These are phyloP conservation scores for Lophura nycthemera DNA, from an alignment of 2,113 vertebrate species.

Conservation along the genomic window DNA sequence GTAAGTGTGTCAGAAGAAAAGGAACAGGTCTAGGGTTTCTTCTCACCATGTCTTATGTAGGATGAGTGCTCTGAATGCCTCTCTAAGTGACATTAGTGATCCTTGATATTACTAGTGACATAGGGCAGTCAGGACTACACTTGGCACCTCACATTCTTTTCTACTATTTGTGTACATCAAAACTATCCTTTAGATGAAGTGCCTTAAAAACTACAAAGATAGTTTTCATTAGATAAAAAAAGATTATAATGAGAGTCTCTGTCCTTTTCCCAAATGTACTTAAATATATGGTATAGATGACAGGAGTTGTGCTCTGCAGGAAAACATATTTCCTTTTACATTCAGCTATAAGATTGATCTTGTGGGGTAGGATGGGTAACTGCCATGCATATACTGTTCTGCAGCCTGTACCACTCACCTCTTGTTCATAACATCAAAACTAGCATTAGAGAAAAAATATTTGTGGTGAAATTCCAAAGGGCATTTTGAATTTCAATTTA, in stretches of 20 bases:
- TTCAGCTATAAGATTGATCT: slow-evolving; percentile 20
- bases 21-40: slow-evolving; percentile 77
- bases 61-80: not conserved
- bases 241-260: not conserved
- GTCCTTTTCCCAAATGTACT: not conserved
- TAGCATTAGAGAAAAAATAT: slow-evolving; percentile 72
- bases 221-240: not conserved
- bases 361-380: slow-evolving; percentile 51
- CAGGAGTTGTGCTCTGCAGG: not conserved
- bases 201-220: not conserved
- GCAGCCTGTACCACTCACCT: slow-evolving; percentile 23
- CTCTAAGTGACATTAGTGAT: not conserved
- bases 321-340: not conserved
- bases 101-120: not conserved
- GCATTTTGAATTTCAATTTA: slow-evolving; percentile 77
- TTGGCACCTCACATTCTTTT: slow-evolving; percentile 21
- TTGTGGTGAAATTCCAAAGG: slow-evolving; percentile 71
- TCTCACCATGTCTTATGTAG: slow-evolving; percentile 26
- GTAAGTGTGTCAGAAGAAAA: slow-evolving; percentile 63
- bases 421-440: slow-evolving; percentile 43
- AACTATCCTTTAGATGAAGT: not conserved
- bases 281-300: not conserved
- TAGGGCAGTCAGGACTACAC: not conserved
- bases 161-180: not conserved
- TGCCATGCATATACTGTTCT: not conserved